Percentiles rank a stretch among this genome's conserved stretches.
Evolutionary conservation across 2,888 invertebrate species (phyloP).

Genomic region (Melolontha melolontha): DNA sequence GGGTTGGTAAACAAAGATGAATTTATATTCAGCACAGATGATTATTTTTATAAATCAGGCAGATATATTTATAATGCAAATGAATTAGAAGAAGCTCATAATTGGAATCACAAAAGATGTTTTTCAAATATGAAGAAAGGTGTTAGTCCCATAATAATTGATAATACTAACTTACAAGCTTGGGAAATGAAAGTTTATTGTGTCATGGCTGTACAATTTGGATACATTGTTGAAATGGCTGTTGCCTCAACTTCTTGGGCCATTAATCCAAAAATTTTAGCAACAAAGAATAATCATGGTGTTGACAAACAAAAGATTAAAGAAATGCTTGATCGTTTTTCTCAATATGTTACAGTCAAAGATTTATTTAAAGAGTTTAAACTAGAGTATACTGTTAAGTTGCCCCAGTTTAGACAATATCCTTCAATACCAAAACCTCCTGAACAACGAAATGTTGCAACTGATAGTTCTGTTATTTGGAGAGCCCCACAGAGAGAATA

Average conservation of each 20-base stretch:
- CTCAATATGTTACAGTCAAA: constrained; percentile 5
- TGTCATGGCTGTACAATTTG: constrained; percentile 72
- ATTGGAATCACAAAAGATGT: constrained; percentile 76
- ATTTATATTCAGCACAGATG: constrained; percentile 78
- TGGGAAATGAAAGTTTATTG: constrained; percentile 92
- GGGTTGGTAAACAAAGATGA: constrained; percentile 57
- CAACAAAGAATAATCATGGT: constrained; percentile 75
- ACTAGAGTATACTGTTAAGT: constrained; percentile 13
- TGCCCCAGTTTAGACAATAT: constrained; percentile 36
- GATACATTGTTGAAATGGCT: constrained; percentile 81
- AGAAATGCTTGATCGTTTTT: constrained; percentile 20
- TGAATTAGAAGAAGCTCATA: constrained; percentile 76
- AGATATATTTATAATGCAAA: constrained; percentile 70
- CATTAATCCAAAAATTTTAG: constrained; percentile 71
- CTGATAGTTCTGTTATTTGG: too few species aligned
- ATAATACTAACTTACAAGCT: constrained; percentile 85
- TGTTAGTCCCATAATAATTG: constrained; percentile 84
- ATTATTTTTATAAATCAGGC: constrained; percentile 68
- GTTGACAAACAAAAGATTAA: constrained; percentile 68
- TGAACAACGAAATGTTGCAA: too few species aligned
- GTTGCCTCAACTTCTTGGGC: constrained; percentile 87
- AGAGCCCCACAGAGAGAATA: too few species aligned
- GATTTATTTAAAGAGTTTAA: constrained; percentile 10
- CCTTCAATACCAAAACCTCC: constrained; percentile 3
- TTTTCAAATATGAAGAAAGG: constrained; percentile 70